Conservation (phyloP, 30 jellyfish, hydroid and myxozoan genomes). For the Pseudorhiza aurosa region DNA sequence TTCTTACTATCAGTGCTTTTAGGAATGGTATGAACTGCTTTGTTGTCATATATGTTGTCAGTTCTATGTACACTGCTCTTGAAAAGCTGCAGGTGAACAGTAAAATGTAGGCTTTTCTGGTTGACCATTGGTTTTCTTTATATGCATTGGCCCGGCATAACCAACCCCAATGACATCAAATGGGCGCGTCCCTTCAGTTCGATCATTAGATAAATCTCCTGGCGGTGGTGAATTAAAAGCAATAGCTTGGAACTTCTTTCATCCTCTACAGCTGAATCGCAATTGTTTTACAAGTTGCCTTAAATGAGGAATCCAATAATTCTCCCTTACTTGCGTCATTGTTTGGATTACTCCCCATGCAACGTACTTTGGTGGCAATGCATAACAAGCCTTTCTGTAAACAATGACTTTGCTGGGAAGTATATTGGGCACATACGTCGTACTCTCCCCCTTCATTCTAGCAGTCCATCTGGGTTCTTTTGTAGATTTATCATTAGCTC, state of each 20-base stretch:
- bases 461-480: constrained; percentile 27
- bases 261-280: constrained; percentile 54
- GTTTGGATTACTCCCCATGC: constrained; percentile 76
- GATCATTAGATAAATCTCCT: constrained; percentile 62
- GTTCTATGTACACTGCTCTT: constrained; percentile 54
- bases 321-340: constrained; percentile 41
- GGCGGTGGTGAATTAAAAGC: constrained; percentile 53
- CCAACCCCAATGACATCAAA: constrained; percentile 59
- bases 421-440: constrained; percentile 66
- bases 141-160: constrained; percentile 72
- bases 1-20: constrained; percentile 57
- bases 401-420: constrained; percentile 26
- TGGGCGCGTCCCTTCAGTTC: constrained; percentile 51
- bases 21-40: constrained; percentile 56
- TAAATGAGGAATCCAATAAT: constrained; percentile 68
- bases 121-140: constrained; percentile 15
- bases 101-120: constrained; percentile 67
- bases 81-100: constrained; percentile 80
- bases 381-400: constrained; percentile 50
- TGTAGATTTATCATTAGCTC: constrained; percentile 15
- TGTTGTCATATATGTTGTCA: constrained; percentile 53
- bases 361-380: constrained; percentile 15
- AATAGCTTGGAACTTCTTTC: constrained; percentile 60
- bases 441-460: constrained; percentile 33
- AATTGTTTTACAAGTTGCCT: constrained; percentile 49